These are phyloP conservation scores for Coccyzus lansbergi DNA, from an alignment of 2,797 vertebrate genomes.

Conservation along the genomic window DNA sequence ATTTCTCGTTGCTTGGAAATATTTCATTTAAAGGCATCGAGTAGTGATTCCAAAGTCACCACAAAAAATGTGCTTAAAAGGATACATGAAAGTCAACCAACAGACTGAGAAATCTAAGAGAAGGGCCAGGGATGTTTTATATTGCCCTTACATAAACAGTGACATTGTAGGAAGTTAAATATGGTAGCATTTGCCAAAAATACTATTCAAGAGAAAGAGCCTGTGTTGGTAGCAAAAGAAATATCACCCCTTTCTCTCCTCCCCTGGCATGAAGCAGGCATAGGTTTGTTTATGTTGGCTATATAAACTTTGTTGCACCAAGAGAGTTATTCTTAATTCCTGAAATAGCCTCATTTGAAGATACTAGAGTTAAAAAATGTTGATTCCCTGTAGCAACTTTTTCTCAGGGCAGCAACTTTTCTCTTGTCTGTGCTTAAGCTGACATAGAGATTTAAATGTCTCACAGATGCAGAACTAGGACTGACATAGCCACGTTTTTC, in stretches of 20 bases:
- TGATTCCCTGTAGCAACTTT: rapidly evolving
- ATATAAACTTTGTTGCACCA: conserved; percentile 49
- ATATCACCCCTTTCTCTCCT: conserved; percentile 2
- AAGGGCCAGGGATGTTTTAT: conserved; percentile 53
- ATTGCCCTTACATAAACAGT: conserved; percentile 66
- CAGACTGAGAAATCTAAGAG: conserved; percentile 35
- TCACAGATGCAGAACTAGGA: background rate
- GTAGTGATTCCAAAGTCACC: conserved; percentile 13
- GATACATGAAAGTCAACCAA: conserved; percentile 23
- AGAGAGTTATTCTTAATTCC: conserved; percentile 38
- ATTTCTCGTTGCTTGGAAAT: background rate
- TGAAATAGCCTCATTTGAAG: conserved; percentile 40
- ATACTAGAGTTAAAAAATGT: background rate
- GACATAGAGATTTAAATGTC: background rate
- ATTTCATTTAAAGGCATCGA: background rate
- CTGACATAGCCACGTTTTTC: background rate
- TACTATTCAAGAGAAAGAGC: conserved; percentile 32
- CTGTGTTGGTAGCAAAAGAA: conserved; percentile 51
- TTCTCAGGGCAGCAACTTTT: background rate
- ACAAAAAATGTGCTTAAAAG: conserved; percentile 63
- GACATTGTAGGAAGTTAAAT: conserved; percentile 69
- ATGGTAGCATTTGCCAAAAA: conserved; percentile 62
- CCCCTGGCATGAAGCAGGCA: conserved; percentile 36
- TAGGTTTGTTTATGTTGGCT: conserved; percentile 61
- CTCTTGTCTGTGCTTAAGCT: background rate